These are phyloP conservation scores for Eurystomus glaucurus DNA, from an alignment of 2,797 vertebrate species.

Conservation along the genomic window DNA sequence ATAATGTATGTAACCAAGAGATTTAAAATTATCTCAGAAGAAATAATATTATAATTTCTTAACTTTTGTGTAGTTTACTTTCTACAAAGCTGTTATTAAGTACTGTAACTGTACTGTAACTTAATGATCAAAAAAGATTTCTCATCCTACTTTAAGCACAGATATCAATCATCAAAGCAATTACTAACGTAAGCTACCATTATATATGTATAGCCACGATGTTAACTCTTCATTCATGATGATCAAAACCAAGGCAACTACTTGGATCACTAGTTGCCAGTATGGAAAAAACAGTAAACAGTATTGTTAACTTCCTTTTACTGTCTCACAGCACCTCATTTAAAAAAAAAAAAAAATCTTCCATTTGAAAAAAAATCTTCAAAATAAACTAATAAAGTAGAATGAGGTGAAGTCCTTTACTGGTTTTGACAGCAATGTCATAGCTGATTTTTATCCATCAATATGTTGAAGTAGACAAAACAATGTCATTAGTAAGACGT, in stretches of 20 bases:
- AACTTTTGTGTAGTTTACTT: background rate
- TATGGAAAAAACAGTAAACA: background rate
- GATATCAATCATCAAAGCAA: background rate
- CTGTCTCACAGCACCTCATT: background rate
- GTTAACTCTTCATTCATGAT: background rate
- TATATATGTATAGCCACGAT: background rate
- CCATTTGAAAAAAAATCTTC: background rate
- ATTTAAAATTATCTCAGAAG: background rate
- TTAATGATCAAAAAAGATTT: background rate
- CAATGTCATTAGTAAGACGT: background rate
- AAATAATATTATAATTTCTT: background rate
- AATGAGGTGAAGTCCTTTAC: slow-evolving; percentile 2
- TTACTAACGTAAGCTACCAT: background rate
- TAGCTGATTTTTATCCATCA: slow-evolving; percentile 2
- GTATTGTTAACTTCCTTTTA: background rate
- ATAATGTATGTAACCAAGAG: background rate
- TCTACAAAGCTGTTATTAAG: background rate
- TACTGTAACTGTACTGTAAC: background rate
- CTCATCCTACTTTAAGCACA: background rate
- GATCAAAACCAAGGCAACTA: background rate
- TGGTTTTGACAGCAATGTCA: slow-evolving; percentile 24
- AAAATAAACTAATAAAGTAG: background rate
- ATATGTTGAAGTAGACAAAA: slow-evolving; percentile 14
- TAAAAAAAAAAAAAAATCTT: background rate
- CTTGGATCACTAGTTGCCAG: background rate